Conservation (phyloP, 1,140 invertebrate genomes). For the Conus ventricosus region DNA sequence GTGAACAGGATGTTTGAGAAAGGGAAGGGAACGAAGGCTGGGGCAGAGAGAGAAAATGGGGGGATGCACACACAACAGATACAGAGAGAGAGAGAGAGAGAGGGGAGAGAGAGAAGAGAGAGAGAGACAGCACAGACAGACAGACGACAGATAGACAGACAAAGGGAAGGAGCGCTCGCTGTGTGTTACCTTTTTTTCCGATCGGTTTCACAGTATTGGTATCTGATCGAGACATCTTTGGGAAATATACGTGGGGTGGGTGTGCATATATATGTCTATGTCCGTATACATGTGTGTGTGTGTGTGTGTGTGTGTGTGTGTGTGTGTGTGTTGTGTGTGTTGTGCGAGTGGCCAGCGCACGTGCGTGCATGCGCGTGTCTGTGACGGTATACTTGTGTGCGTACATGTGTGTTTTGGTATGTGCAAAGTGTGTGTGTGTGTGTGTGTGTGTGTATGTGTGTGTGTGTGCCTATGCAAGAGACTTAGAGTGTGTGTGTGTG, state of each 20-base stretch:
- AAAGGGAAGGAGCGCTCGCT: too few relatives aligned
- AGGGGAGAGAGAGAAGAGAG: too few relatives aligned
- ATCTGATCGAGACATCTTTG: too few relatives aligned
- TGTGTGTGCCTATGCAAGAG: not conserved
- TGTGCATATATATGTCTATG: not conserved
- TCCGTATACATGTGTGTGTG: not conserved
- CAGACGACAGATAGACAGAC: too few relatives aligned
- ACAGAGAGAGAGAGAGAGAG: too few relatives aligned
- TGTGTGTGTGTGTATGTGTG: not conserved
- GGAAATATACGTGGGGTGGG: not conserved
- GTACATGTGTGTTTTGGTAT: not conserved
- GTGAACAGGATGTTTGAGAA: too few relatives aligned
- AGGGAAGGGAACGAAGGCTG: too few relatives aligned
- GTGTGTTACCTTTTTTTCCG: too few relatives aligned
- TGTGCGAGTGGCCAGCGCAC: not conserved
- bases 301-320: conserved; percentile 25
- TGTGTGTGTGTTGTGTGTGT: not conserved
- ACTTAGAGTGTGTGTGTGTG: not conserved
- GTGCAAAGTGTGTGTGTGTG: not conserved
- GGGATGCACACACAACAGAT: too few relatives aligned
- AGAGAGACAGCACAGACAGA: too few relatives aligned
- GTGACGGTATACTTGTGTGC: not conserved
- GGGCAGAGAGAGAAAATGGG: too few relatives aligned
- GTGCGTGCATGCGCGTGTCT: not conserved
- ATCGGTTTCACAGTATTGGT: too few relatives aligned